These are phyloP conservation scores for Paracentrotus lividus DNA, from an alignment of 53 echinoderm and acorn worm species.

Conservation along the genomic window DNA sequence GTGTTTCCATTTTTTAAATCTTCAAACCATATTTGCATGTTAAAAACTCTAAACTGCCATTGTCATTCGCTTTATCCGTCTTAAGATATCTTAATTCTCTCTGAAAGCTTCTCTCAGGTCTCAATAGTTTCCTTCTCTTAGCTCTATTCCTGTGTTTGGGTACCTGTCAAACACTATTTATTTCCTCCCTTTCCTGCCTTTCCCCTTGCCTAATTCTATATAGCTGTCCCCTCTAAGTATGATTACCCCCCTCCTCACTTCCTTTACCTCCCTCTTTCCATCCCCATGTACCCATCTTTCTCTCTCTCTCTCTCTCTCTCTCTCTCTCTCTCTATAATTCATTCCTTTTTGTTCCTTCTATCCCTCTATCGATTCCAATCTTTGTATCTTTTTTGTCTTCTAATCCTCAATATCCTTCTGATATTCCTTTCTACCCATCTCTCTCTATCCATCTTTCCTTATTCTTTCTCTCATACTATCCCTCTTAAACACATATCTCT, in stretches of 20 bases:
- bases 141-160: slow-evolving; percentile 41
- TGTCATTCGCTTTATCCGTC: background rate
- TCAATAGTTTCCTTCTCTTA: slow-evolving; percentile 44
- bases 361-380: background rate
- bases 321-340: background rate
- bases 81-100: slow-evolving; percentile 41
- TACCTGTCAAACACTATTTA: slow-evolving; percentile 56
- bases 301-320: background rate
- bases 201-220: slow-evolving; percentile 41
- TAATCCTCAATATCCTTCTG: background rate
- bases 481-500: background rate
- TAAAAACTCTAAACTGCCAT: background rate
- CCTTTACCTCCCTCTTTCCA: background rate
- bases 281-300: background rate
- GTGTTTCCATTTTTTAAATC: background rate
- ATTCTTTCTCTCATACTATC: background rate
- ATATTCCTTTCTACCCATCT: too few species aligned
- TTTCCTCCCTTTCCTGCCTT: slow-evolving; percentile 33
- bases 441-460: background rate
- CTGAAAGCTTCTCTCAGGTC: background rate
- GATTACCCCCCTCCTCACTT: background rate
- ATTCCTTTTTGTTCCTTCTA: background rate
- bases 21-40: background rate
- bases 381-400: background rate
- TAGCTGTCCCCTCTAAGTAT: slow-evolving; percentile 56